These are phyloP conservation scores for Andrena praecox DNA, from an alignment of 2,888 invertebrate genomes.

Conservation along the genomic window DNA sequence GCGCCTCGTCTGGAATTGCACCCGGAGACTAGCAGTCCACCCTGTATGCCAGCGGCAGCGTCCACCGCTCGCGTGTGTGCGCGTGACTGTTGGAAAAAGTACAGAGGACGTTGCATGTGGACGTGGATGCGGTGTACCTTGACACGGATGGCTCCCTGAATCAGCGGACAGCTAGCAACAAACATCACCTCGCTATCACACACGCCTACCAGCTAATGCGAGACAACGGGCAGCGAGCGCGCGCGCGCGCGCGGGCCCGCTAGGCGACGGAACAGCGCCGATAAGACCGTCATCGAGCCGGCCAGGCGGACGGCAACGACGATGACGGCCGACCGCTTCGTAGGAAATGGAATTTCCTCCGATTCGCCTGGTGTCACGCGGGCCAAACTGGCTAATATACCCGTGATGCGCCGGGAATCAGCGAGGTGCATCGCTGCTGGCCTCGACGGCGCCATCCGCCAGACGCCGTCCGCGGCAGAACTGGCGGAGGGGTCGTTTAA, in stretches of 20 bases:
- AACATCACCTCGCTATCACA: constrained; percentile 82
- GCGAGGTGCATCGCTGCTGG: constrained; percentile 21
- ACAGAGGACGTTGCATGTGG: constrained; percentile 82
- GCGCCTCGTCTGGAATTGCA: background rate
- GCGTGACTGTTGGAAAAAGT: constrained; percentile 78
- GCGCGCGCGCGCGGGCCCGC: constrained; percentile 28
- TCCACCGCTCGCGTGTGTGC: constrained; percentile 63
- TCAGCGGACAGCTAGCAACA: constrained; percentile 82
- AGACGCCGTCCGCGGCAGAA: background rate
- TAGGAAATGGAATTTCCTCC: constrained; percentile 80
- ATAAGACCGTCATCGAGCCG: constrained; percentile 77
- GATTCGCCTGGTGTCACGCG: constrained; percentile 64
- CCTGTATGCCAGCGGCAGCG: background rate
- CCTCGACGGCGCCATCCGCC: background rate
- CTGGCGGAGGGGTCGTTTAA: background rate
- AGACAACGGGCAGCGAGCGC: constrained; percentile 36
- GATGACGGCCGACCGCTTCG: constrained; percentile 68
- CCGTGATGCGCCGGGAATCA: constrained; percentile 16
- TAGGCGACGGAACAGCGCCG: constrained; percentile 74
- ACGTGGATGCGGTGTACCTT: constrained; percentile 84
- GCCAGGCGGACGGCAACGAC: constrained; percentile 62
- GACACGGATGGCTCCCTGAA: constrained; percentile 85
- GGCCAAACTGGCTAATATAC: constrained; percentile 21
- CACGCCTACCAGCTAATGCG: constrained; percentile 79
- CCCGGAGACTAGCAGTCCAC: constrained; percentile 1